Base-by-base conservation (phyloP, 2,888 invertebrate species). In the Melanotus villosus region DNA sequence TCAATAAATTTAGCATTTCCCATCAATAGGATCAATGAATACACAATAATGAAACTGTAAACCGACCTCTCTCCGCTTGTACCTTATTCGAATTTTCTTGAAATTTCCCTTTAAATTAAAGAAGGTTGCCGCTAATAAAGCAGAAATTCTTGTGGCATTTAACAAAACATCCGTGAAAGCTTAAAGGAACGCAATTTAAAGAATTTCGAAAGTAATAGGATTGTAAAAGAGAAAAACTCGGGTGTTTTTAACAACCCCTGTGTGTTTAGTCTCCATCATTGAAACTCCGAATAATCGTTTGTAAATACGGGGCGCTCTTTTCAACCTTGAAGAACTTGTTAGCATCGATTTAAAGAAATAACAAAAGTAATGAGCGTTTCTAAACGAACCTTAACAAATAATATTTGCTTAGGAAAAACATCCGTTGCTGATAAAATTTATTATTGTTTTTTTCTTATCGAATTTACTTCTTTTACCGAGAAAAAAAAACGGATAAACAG, bases 281-380 rank as follows among this genome's bases (percentile, higher is more conserved):
- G 26, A 47, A 47, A 5, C 47, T 7, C 19, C 26, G 9, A 26
- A 47, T 47, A 47, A 47, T 47, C 26, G 47, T 47, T 26, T 47
- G 47, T 47, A 47, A 47, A 47, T 47, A 47, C 23, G 6, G 19
- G 6, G 19, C 23, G 47, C 23, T 47, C 19, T 19, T 7, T 47
- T 23, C 1, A 47, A 12, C 47, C 26, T 47, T 26, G n/a, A 12
- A 23, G 47, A 47, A 47, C 47, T 47, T 47, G 47, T 47, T 47
- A 47, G 26, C 47, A 47, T 47, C 47, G 26, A 47, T 47, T 26
- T 47, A 23, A 43, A 23, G 10, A 47, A 47, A 47, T 47, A 47
- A 47, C 47, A 23, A n/a, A 23, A n/a, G 47, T 47, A 47, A 47
- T 47, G 47, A 47, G 47, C 47, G 23, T 23, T 7, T 19, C 9